These are phyloP conservation scores for Polymixis lichenea DNA, from an alignment of 2,888 invertebrate species.

Conservation along the genomic window DNA sequence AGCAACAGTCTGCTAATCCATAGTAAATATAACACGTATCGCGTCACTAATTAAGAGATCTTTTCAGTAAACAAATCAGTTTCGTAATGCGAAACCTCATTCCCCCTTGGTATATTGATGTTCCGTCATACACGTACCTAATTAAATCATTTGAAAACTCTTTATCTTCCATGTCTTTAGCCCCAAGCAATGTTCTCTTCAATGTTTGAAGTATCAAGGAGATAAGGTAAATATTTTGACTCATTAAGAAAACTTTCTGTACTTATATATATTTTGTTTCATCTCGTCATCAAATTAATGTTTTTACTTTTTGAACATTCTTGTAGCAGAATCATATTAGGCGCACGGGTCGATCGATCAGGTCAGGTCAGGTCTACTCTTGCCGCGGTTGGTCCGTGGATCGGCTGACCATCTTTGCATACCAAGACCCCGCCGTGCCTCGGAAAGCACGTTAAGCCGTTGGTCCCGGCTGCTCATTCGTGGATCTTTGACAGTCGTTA, in stretches of 20 bases:
- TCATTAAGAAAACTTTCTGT: constrained; percentile 9
- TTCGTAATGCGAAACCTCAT: constrained; percentile 24
- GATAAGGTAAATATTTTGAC: constrained; percentile 13
- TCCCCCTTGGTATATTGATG: constrained; percentile 21
- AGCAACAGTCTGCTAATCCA: neutral
- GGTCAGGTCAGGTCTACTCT: no score
- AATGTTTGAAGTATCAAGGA: constrained; percentile 10
- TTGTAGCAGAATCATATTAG: no score
- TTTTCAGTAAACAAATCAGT: neutral
- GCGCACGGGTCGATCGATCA: no score
- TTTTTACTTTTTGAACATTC: no score
- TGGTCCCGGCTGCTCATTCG: no score
- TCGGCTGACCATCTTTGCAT: no score
- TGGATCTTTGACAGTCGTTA: no score
- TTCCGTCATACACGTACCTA: constrained; percentile 31
- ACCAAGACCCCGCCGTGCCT: no score
- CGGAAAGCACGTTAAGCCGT: no score
- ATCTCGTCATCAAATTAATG: no score
- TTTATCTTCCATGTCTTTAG: neutral
- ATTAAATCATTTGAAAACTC: constrained; percentile 39
- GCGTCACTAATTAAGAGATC: neutral
- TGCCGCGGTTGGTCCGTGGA: no score
- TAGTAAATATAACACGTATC: neutral
- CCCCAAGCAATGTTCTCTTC: constrained; percentile 9
- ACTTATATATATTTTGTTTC: constrained; percentile 5